Percentiles rank a stretch among this genome's conserved stretches.
phyloP scores from a whole-genome alignment of 2,797 vertebrate species.

The Corythornis leucogaster region DNA sequence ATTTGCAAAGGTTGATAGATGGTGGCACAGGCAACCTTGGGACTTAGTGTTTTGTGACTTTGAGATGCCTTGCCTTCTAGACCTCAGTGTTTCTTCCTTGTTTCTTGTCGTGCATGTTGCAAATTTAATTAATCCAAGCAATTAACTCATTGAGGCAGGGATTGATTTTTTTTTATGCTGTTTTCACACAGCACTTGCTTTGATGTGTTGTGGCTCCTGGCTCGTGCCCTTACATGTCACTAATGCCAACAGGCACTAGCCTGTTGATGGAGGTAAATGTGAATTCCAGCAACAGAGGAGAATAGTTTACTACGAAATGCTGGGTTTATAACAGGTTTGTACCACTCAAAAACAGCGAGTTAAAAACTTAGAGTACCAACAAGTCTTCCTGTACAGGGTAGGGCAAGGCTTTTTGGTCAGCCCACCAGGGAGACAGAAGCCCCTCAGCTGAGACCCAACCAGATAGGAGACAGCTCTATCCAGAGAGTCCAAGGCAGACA shows the following conservation, averaged over 20 bases:
- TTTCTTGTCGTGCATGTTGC: not conserved
- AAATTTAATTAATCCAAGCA: not conserved
- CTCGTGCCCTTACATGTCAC: not conserved
- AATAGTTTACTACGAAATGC: not conserved
- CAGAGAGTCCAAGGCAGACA: not conserved
- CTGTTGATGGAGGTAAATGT: not conserved
- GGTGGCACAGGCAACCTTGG: rapidly evolving
- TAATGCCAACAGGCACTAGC: not conserved
- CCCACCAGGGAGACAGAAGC: not conserved
- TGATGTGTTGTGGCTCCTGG: not conserved
- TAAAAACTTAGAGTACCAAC: not conserved
- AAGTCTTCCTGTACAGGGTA: not conserved
- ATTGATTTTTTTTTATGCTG: not conserved
- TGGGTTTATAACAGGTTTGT: not conserved
- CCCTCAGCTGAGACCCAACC: not conserved
- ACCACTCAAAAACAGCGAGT: not conserved
- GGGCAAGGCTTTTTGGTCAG: not conserved
- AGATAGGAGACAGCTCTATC: rapidly evolving
- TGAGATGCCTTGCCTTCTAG: not conserved
- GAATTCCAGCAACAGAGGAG: not conserved
- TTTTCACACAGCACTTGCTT: not conserved
- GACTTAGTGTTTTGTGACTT: not conserved
- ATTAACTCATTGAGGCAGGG: not conserved
- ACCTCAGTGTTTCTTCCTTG: not conserved
- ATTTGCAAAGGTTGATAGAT: not conserved